Percentiles rank a stretch among this genome's conserved stretches.
Conservation (phyloP, 2,797 vertebrate genomes). For the Acestrorhynchus altus region DNA sequence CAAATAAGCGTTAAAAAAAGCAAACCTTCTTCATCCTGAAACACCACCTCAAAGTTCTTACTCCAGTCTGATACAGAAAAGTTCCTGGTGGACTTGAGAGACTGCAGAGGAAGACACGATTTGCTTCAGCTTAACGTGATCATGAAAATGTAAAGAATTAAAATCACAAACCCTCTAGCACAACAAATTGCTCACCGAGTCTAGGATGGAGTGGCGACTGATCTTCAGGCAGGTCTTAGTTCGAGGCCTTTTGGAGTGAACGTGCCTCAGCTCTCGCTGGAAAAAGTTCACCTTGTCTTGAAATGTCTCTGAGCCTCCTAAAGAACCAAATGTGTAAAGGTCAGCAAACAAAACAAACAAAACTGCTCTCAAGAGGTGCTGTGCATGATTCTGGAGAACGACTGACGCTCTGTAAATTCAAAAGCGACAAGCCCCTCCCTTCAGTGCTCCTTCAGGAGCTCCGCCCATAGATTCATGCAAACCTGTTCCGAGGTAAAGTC, state of each 20-base stretch:
- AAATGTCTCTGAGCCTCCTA: slow-evolving; percentile 98
- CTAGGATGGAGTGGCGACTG: slow-evolving; percentile 87
- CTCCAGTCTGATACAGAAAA: slow-evolving; percentile 98
- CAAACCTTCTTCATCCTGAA: slow-evolving; percentile 98
- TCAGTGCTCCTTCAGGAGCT: too few species aligned
- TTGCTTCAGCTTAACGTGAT: neutral
- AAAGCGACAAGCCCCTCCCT: too few species aligned
- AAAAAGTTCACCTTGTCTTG: slow-evolving; percentile 99
- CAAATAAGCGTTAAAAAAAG: neutral
- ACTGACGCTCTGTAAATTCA: too few species aligned
- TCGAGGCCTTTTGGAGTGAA: slow-evolving; percentile 94
- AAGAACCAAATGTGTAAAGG: neutral
- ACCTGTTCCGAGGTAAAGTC: too few species aligned
- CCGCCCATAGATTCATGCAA: too few species aligned
- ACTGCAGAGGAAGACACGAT: slow-evolving; percentile 71
- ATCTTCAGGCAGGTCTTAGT: slow-evolving; percentile 96
- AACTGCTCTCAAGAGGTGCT: too few species aligned
- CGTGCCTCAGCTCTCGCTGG: slow-evolving; percentile 93
- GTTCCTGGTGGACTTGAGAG: slow-evolving; percentile 93
- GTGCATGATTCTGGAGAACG: too few species aligned
- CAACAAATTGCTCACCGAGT: slow-evolving; percentile 83
- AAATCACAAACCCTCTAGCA: neutral
- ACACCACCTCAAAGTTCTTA: slow-evolving; percentile 98
- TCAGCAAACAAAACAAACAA: neutral
- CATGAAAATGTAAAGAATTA: neutral